Conservation (phyloP, 2,113 vertebrate species). For the Myiozetetes cayanensis region DNA sequence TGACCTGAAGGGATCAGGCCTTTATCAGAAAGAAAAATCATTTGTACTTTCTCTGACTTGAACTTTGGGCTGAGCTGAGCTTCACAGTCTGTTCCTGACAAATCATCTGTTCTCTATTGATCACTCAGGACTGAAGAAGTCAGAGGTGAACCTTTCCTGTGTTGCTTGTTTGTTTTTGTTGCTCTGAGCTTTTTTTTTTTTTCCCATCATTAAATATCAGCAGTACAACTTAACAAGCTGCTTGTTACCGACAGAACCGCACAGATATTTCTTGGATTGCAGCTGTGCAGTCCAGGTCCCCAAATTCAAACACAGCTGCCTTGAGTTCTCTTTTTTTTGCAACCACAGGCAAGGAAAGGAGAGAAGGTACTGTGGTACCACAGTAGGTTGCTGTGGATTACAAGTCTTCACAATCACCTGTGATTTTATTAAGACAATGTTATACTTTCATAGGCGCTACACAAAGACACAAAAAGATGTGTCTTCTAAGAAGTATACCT, state of each 20-base stretch:
- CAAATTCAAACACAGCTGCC: background rate
- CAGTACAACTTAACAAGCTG: background rate
- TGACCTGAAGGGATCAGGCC: background rate
- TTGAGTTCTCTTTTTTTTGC: background rate
- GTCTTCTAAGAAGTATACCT: background rate
- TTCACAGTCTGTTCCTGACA: background rate
- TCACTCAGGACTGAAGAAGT: background rate
- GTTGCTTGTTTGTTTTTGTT: conserved; percentile 1
- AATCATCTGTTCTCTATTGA: background rate
- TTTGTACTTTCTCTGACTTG: background rate
- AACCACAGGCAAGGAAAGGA: background rate
- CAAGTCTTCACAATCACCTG: background rate
- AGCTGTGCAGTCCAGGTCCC: background rate
- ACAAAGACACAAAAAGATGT: background rate
- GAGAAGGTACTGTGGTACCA: background rate
- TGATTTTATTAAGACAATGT: background rate
- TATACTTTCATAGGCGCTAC: background rate
- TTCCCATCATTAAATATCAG: background rate
- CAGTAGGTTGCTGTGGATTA: background rate
- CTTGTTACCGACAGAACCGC: background rate
- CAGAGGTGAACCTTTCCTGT: background rate
- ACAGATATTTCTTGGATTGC: background rate
- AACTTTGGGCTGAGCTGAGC: background rate
- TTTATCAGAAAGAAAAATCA: background rate
- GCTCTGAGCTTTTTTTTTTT: background rate